These are phyloP conservation scores for Pachydiplax longipennis DNA, from an alignment of 2,888 invertebrate species.

Conservation along the genomic window DNA sequence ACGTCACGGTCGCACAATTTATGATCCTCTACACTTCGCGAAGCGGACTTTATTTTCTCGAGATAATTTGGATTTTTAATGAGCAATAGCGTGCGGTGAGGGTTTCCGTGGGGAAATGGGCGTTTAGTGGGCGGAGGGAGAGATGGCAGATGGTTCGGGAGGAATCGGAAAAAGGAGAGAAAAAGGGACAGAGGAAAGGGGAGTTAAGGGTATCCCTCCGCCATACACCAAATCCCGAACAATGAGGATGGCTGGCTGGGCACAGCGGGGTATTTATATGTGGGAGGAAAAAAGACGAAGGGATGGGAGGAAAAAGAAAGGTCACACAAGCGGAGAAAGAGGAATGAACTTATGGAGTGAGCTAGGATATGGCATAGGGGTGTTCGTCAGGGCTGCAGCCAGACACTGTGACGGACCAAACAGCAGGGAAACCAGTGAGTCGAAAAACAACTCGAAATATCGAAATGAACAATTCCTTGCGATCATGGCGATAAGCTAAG, in stretches of 20 bases:
- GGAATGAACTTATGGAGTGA: neutral
- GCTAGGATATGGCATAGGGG: neutral
- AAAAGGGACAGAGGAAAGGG: neutral
- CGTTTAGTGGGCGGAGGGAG: slow-evolving; percentile 42
- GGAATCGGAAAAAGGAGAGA: no score
- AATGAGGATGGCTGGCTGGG: slow-evolving; percentile 27
- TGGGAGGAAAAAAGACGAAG: slow-evolving; percentile 2
- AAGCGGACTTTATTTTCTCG: slow-evolving; percentile 7
- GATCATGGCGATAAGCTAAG: no score
- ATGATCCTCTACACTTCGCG: neutral
- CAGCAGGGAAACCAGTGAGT: neutral
- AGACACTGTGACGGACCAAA: no score
- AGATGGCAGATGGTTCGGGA: slow-evolving; percentile 45
- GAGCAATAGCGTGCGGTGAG: slow-evolving; percentile 1
- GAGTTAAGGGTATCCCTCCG: slow-evolving; percentile 14
- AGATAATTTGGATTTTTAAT: slow-evolving; percentile 31
- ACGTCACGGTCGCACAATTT: neutral
- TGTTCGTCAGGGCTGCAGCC: neutral
- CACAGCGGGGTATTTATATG: slow-evolving; percentile 30
- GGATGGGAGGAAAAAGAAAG: neutral
- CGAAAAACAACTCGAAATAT: neutral
- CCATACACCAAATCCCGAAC: slow-evolving; percentile 41
- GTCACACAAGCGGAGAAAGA: neutral
- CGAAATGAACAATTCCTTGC: no score
- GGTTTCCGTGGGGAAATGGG: slow-evolving; percentile 2